Evolutionary conservation across 2,797 vertebrate species (phyloP).

Genomic region (Clarias laeviceps): DNA sequence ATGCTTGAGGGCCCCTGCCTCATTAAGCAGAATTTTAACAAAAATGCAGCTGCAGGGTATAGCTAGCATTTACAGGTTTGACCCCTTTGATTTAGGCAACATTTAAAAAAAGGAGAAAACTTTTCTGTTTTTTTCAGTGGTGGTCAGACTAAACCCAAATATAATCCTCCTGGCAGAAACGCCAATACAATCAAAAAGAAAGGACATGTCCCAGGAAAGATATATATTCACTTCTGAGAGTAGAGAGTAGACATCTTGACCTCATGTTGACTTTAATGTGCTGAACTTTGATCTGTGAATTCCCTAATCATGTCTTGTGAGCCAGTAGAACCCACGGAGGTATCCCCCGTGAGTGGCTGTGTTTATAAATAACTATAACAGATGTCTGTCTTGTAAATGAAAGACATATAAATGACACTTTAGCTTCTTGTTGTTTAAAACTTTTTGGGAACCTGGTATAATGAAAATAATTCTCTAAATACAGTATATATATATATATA

Average conservation of each 20-base stretch:
- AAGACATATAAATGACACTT: neutral
- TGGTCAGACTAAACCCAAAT: neutral
- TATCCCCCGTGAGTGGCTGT: neutral
- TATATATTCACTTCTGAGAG: neutral
- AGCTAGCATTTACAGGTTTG: neutral
- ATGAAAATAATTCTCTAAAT: no score
- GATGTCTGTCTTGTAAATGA: no score
- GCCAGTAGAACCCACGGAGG: neutral
- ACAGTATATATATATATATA: no score
- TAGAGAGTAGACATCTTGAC: neutral
- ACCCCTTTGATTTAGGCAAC: neutral
- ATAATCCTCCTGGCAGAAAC: neutral
- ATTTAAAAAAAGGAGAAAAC: neutral
- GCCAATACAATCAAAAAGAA: neutral
- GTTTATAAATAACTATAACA: no score
- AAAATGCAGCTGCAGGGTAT: neutral
- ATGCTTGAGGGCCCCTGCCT: neutral
- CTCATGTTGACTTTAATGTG: neutral
- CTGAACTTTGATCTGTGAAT: conserved; percentile 11
- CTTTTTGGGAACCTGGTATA: neutral
- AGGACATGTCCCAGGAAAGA: neutral
- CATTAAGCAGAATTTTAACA: conserved; percentile 5
- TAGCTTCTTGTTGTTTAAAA: neutral
- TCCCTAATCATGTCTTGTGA: neutral
- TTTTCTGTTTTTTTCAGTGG: neutral